Base-by-base conservation (phyloP, 2,888 invertebrate genomes). In the Abscondita cerata region DNA sequence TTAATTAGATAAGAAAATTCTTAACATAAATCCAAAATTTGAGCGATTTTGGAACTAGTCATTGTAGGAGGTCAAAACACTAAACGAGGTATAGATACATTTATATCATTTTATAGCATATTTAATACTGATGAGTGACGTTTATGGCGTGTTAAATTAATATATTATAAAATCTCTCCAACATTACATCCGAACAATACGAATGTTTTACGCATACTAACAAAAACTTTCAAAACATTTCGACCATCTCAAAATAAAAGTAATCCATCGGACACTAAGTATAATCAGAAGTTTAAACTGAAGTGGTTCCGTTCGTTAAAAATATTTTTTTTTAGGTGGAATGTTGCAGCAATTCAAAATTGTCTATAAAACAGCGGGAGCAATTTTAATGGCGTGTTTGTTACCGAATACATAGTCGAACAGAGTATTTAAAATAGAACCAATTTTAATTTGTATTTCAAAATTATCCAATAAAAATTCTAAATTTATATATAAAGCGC, bases 81-180 rank as follows among this genome's bases (percentile, higher is more conserved):
- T 48, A 48, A 54, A 25, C 48, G 54, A 53, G 53, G 54, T 61
- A 61, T 56, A 56, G 52, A 61, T 55, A 52, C 56, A 52, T 56
- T 61, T 61, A 61, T 61, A 61, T 56, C 51, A 61, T 61, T 61
- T 61, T 61, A 61, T 61, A 56, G 61, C 61, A 61, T 61, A 55
- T 61, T 60, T 61, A 61, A 61, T 61, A 60, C 47, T 52, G 56
- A 56, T 61, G 56, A 56, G 50, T 56, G 61, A 61, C 61, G 52
- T 61, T 61, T 61, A 61, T 56, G 44, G 61, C 46, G 48, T 61
- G 46, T 61, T 61, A 61, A 56, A 61, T 61, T 61, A 61, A 61
- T 56, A 56, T 61, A 56, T 52, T 55, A 40, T 40, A 61, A 55
- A 56, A 52, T 19, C 16, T 31, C 20, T 50, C 44, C 34, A 52